Evolutionary conservation across 2,888 invertebrate genomes (phyloP).

Genomic region (Neoascia interrupta): DNA sequence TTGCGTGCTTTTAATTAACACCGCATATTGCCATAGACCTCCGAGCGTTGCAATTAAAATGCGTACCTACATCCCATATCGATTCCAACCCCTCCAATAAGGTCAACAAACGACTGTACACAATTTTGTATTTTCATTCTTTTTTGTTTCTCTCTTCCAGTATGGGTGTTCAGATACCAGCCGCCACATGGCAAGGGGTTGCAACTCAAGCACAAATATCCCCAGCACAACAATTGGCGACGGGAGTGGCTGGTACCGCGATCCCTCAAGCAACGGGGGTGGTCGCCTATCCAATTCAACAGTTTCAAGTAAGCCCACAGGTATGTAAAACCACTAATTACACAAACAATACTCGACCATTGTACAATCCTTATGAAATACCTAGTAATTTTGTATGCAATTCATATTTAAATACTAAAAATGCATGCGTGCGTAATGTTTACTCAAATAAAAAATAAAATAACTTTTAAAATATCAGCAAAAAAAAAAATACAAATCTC

Average conservation of each 20-base stretch:
- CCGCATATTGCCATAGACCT: conserved; percentile 23
- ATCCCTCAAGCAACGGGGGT: conserved; percentile 89
- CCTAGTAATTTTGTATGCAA: conserved; percentile 69
- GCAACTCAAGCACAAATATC: conserved; percentile 87
- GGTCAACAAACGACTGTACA: conserved; percentile 10
- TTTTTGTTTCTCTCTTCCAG: conserved; percentile 78
- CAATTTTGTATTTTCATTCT: conserved; percentile 16
- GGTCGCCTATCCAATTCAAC: conserved; percentile 94
- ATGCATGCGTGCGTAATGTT: conserved; percentile 68
- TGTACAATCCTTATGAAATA: conserved; percentile 69
- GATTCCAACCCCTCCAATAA: conserved; percentile 8
- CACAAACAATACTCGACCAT: conserved; percentile 61
- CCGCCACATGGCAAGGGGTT: conserved; percentile 87
- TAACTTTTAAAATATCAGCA: conserved; percentile 2
- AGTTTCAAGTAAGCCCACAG: conserved; percentile 89
- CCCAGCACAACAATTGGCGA: conserved; percentile 84
- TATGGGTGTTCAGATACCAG: conserved; percentile 91
- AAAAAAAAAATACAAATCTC: not conserved
- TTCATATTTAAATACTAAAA: conserved; percentile 67
- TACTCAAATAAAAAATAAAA: conserved; percentile 49
- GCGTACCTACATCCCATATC: conserved; percentile 37
- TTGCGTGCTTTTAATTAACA: conserved; percentile 55
- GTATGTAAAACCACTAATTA: conserved; percentile 74
- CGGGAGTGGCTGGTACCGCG: conserved; percentile 85
- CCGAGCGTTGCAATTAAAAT: conserved; percentile 46